These are phyloP conservation scores for Imbricaverruca yamaguchii DNA, from an alignment of 2,888 invertebrate genomes.

Conservation along the genomic window DNA sequence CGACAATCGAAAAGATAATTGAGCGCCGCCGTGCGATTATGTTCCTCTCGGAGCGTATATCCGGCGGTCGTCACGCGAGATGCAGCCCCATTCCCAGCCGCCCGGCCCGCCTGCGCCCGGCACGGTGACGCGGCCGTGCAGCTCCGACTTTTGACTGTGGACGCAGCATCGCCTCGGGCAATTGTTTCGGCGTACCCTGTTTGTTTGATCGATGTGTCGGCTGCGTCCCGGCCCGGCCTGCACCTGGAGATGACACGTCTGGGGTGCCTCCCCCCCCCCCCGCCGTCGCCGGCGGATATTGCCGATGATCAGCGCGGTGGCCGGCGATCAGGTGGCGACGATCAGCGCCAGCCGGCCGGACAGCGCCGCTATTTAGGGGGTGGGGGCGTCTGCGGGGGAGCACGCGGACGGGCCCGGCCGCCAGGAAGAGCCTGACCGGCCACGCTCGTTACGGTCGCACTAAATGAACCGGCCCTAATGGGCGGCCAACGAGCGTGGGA, in stretches of 20 bases:
- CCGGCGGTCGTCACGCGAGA: too few species aligned
- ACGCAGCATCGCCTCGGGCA: not conserved
- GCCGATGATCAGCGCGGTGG: not conserved
- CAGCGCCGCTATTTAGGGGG: not conserved
- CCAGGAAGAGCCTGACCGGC: not conserved
- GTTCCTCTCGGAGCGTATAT: too few species aligned
- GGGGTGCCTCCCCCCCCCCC: not conserved
- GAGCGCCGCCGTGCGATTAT: too few species aligned
- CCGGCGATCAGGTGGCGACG: not conserved
- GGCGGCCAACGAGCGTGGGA: not conserved
- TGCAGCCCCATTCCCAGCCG: too few species aligned
- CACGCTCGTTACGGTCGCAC: not conserved
- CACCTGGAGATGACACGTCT: slow-evolving; percentile 5
- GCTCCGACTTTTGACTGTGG: not conserved
- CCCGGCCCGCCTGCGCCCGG: too few species aligned
- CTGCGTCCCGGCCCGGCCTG: not conserved
- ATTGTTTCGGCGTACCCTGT: not conserved
- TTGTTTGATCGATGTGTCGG: slow-evolving; percentile 11
- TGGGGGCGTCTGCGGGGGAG: not conserved
- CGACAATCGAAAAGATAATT: not conserved
- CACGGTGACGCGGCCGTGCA: not conserved
- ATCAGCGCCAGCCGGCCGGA: not conserved
- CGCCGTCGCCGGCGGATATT: not conserved
- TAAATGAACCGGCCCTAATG: not conserved
- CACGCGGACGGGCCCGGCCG: not conserved